A percentile compares a stretch with the other conserved stretches of the same genome.
Conservation (phyloP, 2,797 vertebrate species). For the Basileuterus tristriatus region DNA sequence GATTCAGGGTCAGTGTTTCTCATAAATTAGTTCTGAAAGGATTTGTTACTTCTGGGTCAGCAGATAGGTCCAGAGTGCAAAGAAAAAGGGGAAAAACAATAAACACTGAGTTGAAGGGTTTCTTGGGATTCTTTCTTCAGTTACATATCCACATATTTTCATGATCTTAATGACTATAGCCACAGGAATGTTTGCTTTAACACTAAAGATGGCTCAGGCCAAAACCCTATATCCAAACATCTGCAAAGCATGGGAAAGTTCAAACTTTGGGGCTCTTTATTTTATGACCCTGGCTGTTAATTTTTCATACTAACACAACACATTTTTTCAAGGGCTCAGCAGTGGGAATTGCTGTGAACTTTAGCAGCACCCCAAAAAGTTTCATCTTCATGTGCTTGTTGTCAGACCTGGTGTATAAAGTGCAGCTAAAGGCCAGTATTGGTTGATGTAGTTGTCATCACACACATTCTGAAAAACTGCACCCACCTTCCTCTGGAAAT, state of each 20-base stretch:
- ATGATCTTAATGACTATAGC: constrained; percentile 58
- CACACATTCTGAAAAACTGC: background rate
- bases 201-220: constrained; percentile 63
- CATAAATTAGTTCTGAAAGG: constrained; percentile 57
- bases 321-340: constrained; percentile 36
- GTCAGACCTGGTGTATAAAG: background rate
- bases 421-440: constrained; percentile 9
- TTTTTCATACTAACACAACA: constrained; percentile 49
- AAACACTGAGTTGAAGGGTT: constrained; percentile 25
- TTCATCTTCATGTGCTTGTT: background rate
- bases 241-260: constrained; percentile 67
- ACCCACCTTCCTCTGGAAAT: background rate
- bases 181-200: constrained; percentile 70
- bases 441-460: background rate
- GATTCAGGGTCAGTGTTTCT: constrained; percentile 66
- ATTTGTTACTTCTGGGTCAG: constrained; percentile 68
- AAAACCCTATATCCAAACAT: constrained; percentile 66
- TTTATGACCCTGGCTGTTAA: constrained; percentile 36
- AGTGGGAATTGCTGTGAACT: constrained; percentile 14
- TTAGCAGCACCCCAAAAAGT: constrained; percentile 5
- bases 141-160: constrained; percentile 54
- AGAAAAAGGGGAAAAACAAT: constrained; percentile 56
- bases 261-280: constrained; percentile 22
- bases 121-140: constrained; percentile 60
- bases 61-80: constrained; percentile 63